Evolutionary conservation across 2,113 vertebrate species (phyloP), one percentile per base, ranked within the genome.

Genomic region (Ageneiosus marmoratus): DNA sequence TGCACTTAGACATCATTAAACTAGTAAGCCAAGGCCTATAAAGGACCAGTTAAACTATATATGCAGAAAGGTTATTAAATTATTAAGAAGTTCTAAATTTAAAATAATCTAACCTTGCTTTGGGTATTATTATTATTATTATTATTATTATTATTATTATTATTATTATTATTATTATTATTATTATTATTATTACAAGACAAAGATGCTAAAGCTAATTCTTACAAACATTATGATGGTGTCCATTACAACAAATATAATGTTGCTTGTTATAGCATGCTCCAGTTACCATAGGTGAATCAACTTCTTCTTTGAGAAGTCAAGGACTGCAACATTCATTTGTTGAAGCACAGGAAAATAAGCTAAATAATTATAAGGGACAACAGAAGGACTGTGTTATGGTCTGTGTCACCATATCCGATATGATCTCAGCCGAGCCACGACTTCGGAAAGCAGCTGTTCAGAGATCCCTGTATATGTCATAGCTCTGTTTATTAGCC

Each of bases 401-500:
- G 32, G 80, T 80, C 62, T 50, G 34, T 60, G 75, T 34, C 58
- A 48, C 46, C 29, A 20, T 58, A 58, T 53, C 75, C 75, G n/a
- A 51, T 37, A 55, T n/a, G 53, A 70, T 77, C 63, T 51, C 74
- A 34, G 29, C 51, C 58, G 50, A 76, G 75, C 22, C 10, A 12
- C 60, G 27, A 58, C 46, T 69, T 53, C 5, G 16, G 53, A 74
- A 78, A 70, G 79, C 81, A 87, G 84, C 81, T 83, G 84, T 75
- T 83, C 29, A 37, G 58, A 78, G 79, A 75, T 74, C 67, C 75
- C 70, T 51, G 20, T 84, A 83, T 78, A 86, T 67, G 67, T 85
- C 62, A 72, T 75, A 22, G 20, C 80, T 80, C 10, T 85, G 87
- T 85, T 88, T 85, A 88, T 84, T 63, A 76, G 77, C 44, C 76